Base-by-base conservation (phyloP, 2,113 vertebrate genomes). In the Rhombomys opimus region DNA sequence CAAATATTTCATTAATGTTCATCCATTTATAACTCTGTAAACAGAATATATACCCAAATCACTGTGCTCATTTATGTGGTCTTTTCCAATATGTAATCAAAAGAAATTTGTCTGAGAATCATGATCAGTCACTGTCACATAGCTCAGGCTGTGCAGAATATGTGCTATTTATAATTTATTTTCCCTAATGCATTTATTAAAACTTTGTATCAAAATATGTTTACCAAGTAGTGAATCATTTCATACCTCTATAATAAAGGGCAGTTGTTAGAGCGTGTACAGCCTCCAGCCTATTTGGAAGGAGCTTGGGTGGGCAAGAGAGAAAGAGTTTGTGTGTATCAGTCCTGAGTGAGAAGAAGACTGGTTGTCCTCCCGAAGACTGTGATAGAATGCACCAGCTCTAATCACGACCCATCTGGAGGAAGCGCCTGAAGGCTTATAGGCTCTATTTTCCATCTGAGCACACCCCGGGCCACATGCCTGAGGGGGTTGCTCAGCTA, bases 141-240 rank as follows among this genome's bases (percentile, higher is more conserved):
- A 84, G 94, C 46, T 35, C 67, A 84, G 25, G 4, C 59, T 61
- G 2, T 91, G 38, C 23, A 81, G 78, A 96, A 46, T 59, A 70
- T 9, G 2, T 90, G 50, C 68, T 93, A 63, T 89, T 95, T 96
- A 52, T 61, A 80, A 75, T 61, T 30, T 23, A 14, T 18, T 94
- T 96, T 95, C 75, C 12, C 73, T 63, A 67, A 35, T n/a, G 9
- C n/a, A 25, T 90, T 96, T 96, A 63, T 93, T 88, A 87, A 92
- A 63, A 1, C 7, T 32, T 92, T 95, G 54, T 17, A 9, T 90
- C 70, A 88, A 78, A 35, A 3, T 80, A 18, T 95, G 68, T 38
- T 93, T 68, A n/a, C 8, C 15, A 54, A 52, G 20, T 41, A 90
- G 38, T 46, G 41, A 82, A 20, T 91, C 25, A 7, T n/a, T 82